Evolutionary conservation across 1,140 invertebrate species (phyloP).

Genomic region (Dendrolimus punctatus): DNA sequence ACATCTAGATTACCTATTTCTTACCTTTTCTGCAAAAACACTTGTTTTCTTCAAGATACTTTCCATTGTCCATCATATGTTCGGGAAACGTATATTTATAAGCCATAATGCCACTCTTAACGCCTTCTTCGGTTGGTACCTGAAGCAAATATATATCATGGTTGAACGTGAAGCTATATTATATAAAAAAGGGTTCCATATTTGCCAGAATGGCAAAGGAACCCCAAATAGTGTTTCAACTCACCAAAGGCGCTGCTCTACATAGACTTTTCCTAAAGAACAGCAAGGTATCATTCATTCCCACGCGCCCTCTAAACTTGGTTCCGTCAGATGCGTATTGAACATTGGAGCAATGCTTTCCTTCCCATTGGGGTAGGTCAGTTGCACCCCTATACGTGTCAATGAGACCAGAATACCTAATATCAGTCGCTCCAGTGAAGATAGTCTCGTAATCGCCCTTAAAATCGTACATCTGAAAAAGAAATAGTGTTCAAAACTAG

Average conservation of each 20-base stretch:
- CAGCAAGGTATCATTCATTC: slow-evolving; percentile 77
- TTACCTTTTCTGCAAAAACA: slow-evolving; percentile 81
- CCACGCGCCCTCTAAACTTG: slow-evolving; percentile 82
- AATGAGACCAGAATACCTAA: slow-evolving; percentile 76
- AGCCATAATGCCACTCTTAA: slow-evolving; percentile 72
- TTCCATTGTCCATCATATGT: slow-evolving; percentile 84
- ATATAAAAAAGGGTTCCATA: not conserved
- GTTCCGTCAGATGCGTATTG: slow-evolving; percentile 88
- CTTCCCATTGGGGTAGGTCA: slow-evolving; percentile 83
- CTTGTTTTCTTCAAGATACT: slow-evolving; percentile 78
- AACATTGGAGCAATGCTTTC: slow-evolving; percentile 82
- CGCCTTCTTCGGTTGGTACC: slow-evolving; percentile 74
- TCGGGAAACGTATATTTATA: slow-evolving; percentile 81
- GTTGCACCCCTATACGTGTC: slow-evolving; percentile 83
- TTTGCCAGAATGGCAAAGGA: not conserved
- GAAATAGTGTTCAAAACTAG: not conserved
- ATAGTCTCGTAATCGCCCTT: slow-evolving; percentile 85
- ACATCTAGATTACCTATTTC: slow-evolving; percentile 2
- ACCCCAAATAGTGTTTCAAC: slow-evolving; percentile 18
- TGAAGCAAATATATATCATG: slow-evolving; percentile 40
- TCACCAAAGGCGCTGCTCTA: slow-evolving; percentile 80
- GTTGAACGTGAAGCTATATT: not conserved
- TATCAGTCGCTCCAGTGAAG: slow-evolving; percentile 80
- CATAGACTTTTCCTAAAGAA: slow-evolving; percentile 90
- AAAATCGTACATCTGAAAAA: slow-evolving; percentile 87